Base-by-base conservation (phyloP, 2,113 vertebrate genomes). In the Trochalopteron elliotii region DNA sequence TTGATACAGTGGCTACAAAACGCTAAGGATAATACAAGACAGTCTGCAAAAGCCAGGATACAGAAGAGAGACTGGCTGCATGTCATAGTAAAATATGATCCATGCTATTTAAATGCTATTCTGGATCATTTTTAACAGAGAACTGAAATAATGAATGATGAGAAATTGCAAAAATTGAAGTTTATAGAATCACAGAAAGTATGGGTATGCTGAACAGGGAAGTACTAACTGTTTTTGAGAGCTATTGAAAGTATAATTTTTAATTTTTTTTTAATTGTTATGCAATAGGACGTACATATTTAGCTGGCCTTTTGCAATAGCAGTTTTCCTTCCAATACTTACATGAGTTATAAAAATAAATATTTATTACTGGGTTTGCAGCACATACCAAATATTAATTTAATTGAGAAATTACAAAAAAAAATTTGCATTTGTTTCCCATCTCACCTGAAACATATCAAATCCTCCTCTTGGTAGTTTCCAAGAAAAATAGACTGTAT, bases 401-500 rank as follows among this genome's bases (percentile, higher is more conserved):
- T n/a, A 24, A 85, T 4, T 44, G 31, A 71, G 31, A 83, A 92
- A 57, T 28, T 14, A 19, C 15, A 21, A 49, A 52, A 61, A n/a
- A 65, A 79, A 19, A 3, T 4, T 18, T 57, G 2, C 7, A 40
- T 15, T 65, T 4, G 2, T 64, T 91, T 92, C 18, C 76, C 42
- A 65, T 59, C 90, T 96, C 86, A 99, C 99, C 98, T 98, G 98
- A 98, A 99, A 99, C 45, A 95, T 96, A 64, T 98, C 97, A 96
- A 98, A 98, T 80, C 95, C 93, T 85, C 98, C 98, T 60, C 80
- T 89, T 71, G 98, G 98, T 31, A 87, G 82, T 78, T 98, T 98
- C 99, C 98, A 99, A 76, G 98, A 98, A 78, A 99, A 94, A 96
- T 98, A 98, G 76, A 98, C 94, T 24, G 97, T 94, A 40, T 96